Evolutionary conservation across 2,888 invertebrate species (phyloP), one percentile per base, ranked within the genome.

Genomic region (Anarsia innoxiella): DNA sequence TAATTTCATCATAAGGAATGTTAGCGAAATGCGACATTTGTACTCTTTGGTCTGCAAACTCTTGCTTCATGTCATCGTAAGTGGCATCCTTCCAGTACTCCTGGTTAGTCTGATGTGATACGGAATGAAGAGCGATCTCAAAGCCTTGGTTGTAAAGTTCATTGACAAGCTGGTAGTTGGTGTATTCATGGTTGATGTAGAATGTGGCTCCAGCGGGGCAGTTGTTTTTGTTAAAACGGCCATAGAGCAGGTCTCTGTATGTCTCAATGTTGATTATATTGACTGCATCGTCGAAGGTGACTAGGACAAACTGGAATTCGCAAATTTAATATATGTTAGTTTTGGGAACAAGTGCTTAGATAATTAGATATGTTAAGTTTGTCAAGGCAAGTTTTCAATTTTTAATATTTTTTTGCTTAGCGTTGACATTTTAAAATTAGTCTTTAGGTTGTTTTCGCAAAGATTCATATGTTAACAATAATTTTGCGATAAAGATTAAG

Each of bases 141-240:
- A 88, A 89, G 0, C 91, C 80, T 1, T 42, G 41, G 40, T 74
- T 77, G 53, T 88, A 88, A 1, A 93, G 72, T 35, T 88, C 83
- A 52, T 91, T 88, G 2, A 91, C 80, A 10, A 83, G 51, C 3
- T 75, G 66, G 54, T 92, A 93, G 64, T 91, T 88, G 0, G 90
- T 91, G 60, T 92, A 93, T 45, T 91, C 89, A 53, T 93, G 93
- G 25, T 88, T 89, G 19, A 92, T 80, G 61, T 88, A 93, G 69
- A 91, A 91, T 0, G 93, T 93, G 25, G 86, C 87, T 0, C 88
- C 84, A 1, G 87, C 86, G 0, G 83, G 82, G 41, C 90, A 90
- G 1, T 85, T 86, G 59, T 93, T 90, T 0, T 88, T 89, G 67
- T 93, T 93, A 2, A 31, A 55, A 0, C 90, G 69, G 8, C 66